A percentile compares a stretch with the other conserved stretches of the same genome.
phyloP scores from a whole-genome alignment of 2,888 invertebrate genomes.

The Philereme transversata region DNA sequence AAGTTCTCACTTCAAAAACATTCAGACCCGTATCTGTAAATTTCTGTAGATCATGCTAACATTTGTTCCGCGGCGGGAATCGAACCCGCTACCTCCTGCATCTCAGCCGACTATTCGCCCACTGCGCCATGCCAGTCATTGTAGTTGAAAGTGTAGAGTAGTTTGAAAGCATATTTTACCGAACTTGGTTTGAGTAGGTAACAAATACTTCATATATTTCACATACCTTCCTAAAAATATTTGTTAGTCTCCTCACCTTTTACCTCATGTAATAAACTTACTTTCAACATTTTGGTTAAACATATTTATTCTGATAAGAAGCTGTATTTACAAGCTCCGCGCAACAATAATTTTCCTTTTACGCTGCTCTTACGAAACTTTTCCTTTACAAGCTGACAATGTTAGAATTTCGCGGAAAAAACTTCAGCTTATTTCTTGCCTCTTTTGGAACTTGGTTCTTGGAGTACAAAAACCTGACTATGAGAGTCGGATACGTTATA shows the following conservation, averaged over 20 bases:
- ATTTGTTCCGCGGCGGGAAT: too few relatives aligned
- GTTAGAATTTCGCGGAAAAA: conserved; percentile 24
- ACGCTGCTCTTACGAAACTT: conserved; percentile 18
- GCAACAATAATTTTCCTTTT: conserved; percentile 27
- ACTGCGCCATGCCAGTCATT: too few relatives aligned
- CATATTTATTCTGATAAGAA: conserved; percentile 15
- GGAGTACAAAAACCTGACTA: neutral
- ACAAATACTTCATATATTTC: neutral
- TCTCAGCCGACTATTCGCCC: too few relatives aligned
- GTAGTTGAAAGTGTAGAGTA: too few relatives aligned
- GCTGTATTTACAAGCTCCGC: conserved; percentile 22
- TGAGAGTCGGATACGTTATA: too few relatives aligned
- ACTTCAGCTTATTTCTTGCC: conserved; percentile 16
- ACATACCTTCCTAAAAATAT: neutral
- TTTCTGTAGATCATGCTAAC: too few relatives aligned
- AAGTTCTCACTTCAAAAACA: too few relatives aligned
- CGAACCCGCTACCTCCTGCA: too few relatives aligned
- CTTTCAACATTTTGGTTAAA: conserved; percentile 9
- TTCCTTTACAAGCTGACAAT: conserved; percentile 21
- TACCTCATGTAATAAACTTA: conserved; percentile 8
- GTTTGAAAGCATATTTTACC: too few relatives aligned
- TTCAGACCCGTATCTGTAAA: too few relatives aligned
- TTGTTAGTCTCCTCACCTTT: neutral
- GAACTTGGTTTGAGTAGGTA: neutral
- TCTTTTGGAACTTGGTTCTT: conserved; percentile 8